Conservation (phyloP, 2,113 vertebrate species). For the Oreotrochilus melanogaster region DNA sequence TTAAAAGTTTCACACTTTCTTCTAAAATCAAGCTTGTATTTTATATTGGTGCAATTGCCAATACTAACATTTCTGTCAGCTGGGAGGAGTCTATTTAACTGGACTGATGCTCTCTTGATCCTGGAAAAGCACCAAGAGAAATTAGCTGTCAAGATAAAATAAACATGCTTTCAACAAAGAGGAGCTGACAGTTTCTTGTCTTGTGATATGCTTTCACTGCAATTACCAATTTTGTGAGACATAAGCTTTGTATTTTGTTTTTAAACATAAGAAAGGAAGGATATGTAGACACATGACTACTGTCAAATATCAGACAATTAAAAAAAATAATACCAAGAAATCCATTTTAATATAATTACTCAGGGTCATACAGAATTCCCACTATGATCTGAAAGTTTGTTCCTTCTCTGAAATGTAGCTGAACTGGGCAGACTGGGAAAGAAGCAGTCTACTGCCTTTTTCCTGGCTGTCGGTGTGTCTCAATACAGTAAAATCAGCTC, state of each 20-base stretch:
- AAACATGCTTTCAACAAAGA: not conserved
- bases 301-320: not conserved
- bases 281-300: not conserved
- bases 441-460: not conserved
- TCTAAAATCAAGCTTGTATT: not conserved
- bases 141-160: not conserved
- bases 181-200: not conserved
- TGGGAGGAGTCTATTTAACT: not conserved
- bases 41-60: not conserved
- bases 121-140: not conserved
- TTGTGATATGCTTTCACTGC: not conserved
- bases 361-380: not conserved
- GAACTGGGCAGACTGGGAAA: not conserved
- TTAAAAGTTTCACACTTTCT: not conserved
- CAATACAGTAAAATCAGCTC: not conserved
- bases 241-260: not conserved
- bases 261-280: not conserved
- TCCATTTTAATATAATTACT: not conserved
- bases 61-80: not conserved
- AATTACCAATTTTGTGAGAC: not conserved
- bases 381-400: not conserved
- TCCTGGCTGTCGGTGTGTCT: not conserved
- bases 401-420: not conserved
- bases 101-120: fast-evolving
- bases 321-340: not conserved